Evolutionary conservation across 2,113 vertebrate genomes (phyloP), one percentile per base, ranked within the genome.

Genomic region (Nothocercus julius): DNA sequence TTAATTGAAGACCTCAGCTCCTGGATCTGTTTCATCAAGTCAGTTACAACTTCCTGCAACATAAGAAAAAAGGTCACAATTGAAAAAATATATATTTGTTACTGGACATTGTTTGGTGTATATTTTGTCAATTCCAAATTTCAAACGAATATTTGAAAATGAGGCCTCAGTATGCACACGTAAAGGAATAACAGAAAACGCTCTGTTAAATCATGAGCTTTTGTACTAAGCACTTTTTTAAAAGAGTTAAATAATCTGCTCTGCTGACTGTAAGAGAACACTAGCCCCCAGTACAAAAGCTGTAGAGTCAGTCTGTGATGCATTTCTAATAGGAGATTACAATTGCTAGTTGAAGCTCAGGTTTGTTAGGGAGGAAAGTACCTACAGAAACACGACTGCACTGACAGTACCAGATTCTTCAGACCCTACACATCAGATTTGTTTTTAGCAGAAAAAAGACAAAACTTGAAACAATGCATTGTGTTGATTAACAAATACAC

Each of bases 1-100:
- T 95, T 98, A 76, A 98, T 83, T 25, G 98, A 98, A 68, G 96
- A 96, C 77, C 99, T 98, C 66, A 99, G 97, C 63, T 98, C 98
- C 96, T 98, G 98, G 96, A 98, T 99, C 97, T 99, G 98, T 92
- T 96, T 99, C 95, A 99, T 99, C 87, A 99, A 97, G 84, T 98
- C 98, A 82, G 98, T 84, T 81, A 99, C 97, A 94, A 98, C 98
- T 90, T 98, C 98, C 99, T 99, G 95, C 53, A 85, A 78, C 36
- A 96, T 34, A 95, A 94, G 62, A 70, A 78, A 90, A 72, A 20
- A n/a, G 21, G 49, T 24, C 21, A 49, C 21, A 49, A 49, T 49
- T 49, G 20, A 20, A 49, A 49, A 49, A 49, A 49, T 21, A 49
- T 21, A 49, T 24, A 11, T 49, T 12, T 44, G n/a, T 74, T 69